Evolutionary conservation across 2,888 invertebrate species (phyloP), one percentile per base, ranked within the genome.

Genomic region (Mythimna lalbum): DNA sequence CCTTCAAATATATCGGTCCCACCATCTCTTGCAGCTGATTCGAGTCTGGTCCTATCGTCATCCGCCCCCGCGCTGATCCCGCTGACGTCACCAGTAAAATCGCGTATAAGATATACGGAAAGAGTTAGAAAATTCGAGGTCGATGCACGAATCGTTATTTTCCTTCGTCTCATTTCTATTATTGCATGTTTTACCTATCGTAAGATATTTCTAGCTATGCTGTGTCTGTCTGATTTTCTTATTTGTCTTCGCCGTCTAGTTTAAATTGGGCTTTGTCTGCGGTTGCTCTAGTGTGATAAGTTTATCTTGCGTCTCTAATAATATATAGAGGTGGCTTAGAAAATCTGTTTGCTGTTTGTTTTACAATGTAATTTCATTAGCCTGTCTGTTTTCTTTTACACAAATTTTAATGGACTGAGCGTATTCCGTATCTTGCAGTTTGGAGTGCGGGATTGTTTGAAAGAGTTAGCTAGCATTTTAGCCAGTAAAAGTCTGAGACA

Each of bases 71-170:
- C 84, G 36, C 49, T 66, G 59, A 76, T 82, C 63, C 36, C 77
- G 27, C 74, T 88, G 84, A 87, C 90, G 89, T 87, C 86, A 88
- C 82, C 71, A 73, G 64, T 75, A 81, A n/a, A 84, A 83, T 83
- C 72, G 75, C 53, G 65, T 77, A 73, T 68, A 53, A 74, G 67
- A 81, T 63, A 73, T 66, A 73, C 63, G 64, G 61, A 80, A 81
- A 80, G 50, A 81, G 72, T 86, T 81, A 68, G 87, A 89, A 88
- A 80, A 80, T 87, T 89, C 86, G 88, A 89, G 90, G 87, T 89
- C 87, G 80, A 81, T 88, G 89, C 82, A 87, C 85, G 86, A 56
- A 21, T 43, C 68, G 69, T 65, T 76, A 80, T 83, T 76, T 76
- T 69, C 66, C 61, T 56, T 63, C 75, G 62, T 73, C 63, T 82